Base-by-base conservation (phyloP, 1,140 invertebrate genomes). In the Drosophila baimaii region DNA sequence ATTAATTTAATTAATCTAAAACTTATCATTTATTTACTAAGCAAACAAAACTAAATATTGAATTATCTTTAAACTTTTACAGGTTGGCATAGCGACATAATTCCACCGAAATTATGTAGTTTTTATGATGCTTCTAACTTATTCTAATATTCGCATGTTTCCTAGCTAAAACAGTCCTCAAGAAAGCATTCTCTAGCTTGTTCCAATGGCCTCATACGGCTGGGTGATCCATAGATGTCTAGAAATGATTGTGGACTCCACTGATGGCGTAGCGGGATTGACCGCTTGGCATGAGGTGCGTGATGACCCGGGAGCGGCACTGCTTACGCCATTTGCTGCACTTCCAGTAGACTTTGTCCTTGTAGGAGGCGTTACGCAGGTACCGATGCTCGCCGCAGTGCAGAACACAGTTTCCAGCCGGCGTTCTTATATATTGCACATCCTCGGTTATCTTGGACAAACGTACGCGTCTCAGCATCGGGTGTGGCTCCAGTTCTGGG, bases 271-370 rank as follows among this genome's bases (percentile, higher is more conserved):
- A 91, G 3, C 76, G 75, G 0, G 76, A 49, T 46, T 82, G 51
- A 6, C 58, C 77, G 21, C 56, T 79, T 9, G 44, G 51, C 56
- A 70, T 51, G 7, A 65, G 27, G 39, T 79, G 80, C 1, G 91
- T 92, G 15, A 92, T 92, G 27, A 92, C 70, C 13, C 91, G 64
- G 13, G 90, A 82, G 12, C 81, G 82, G 27, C 91, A 92, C 44
- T 89, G 75, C 19, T 72, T 81, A 29, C 91, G 91, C 91, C 91
- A 92, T 55, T 89, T 91, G 73, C 90, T 77, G 75, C 91, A 92
- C 72, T 92, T 92, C 90, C 91, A 92, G 57, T 92, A 92, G 6
- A 90, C 70, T 31, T 92, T 92, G 27, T 79, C 77, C 64, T 92
- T 91, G 73, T 92, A 91, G 15, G 76, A 54, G 7, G 91, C 90